phyloP scores from a whole-genome alignment of 1,140 invertebrate genomes.

The Pseudobourletiella spinata region DNA sequence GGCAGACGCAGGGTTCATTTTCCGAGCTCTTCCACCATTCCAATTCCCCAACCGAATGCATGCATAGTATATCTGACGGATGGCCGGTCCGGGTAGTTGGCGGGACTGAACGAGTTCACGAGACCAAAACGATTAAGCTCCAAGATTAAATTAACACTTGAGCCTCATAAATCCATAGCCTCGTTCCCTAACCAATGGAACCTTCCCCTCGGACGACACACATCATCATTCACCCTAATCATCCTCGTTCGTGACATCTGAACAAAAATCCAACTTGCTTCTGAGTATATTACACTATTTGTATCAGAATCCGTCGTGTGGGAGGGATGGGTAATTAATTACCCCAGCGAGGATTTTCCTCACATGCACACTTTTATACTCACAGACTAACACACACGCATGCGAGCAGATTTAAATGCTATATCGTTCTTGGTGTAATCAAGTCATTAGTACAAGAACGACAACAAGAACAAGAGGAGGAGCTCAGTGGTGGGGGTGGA shows the following conservation, averaged over 20 bases:
- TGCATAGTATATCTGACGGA: no score
- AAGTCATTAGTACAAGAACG: no score
- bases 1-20: not conserved
- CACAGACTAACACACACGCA: no score
- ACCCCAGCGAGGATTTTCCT: not conserved
- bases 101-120: not conserved
- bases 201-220: not conserved
- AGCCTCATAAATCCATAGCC: not conserved
- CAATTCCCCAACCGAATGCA: no score
- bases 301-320: not conserved
- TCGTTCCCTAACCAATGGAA: not conserved
- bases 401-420: no score
- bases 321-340: not conserved
- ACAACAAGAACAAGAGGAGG: no score
- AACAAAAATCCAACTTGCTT: not conserved
- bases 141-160: constrained; percentile 5
- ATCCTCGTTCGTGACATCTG: not conserved
- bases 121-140: not conserved
- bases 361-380: no score
- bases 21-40: not conserved
- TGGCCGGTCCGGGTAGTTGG: not conserved
- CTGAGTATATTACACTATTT: not conserved
- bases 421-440: no score
- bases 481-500: no score
- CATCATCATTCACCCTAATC: not conserved